Evolutionary conservation across 2,888 invertebrate genomes (phyloP), one percentile per base, ranked within the genome.

Genomic region (Lycophotia porphyrea): DNA sequence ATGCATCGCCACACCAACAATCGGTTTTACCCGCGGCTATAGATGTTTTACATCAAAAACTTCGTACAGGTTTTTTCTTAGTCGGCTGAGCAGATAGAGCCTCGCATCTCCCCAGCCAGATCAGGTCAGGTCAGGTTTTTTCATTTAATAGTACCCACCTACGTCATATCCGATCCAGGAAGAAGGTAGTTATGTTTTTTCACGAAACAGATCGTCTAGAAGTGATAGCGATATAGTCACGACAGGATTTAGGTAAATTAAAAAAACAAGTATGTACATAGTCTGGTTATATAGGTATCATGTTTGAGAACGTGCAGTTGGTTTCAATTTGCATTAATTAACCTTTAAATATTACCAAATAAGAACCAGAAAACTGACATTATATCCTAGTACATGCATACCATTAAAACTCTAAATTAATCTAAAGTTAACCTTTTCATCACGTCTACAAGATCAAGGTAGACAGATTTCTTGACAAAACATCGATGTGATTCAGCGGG

Each of bases 291-390:
- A 39, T 24, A 67, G 13, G 13, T 47, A 27, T 36, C 44, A 71
- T 44, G 34, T 39, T 47, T 39, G n/a, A 42, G 21, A 63, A 63
- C 80, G 77, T 80, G 63, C 64, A 73, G 3, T 36, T 42, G 18
- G 4, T 61, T 31, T 49, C 2, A n/a, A 64, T 63, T 60, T 60
- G 49, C 65, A 65, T 60, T 0, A 34, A 58, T 69, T 75, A 68
- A 79, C 78, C 82, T 79, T 65, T 58, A 58, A 67, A 55, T 36
- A 44, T 34, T 24, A n/a, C 15, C 15, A 52, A 65, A 60, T 68
- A 8, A 31, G 36, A 76, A 82, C 80, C 34, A 55, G 82, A 76
- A 76, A 74, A 24, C 18, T 24, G 9, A 47, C 15, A 67, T 42
- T 34, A 47, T 47, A 27, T 64, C 31, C 44, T 61, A 39, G 18